phyloP scores from a whole-genome alignment of 2,888 invertebrate genomes.

The Anticlea derivata region DNA sequence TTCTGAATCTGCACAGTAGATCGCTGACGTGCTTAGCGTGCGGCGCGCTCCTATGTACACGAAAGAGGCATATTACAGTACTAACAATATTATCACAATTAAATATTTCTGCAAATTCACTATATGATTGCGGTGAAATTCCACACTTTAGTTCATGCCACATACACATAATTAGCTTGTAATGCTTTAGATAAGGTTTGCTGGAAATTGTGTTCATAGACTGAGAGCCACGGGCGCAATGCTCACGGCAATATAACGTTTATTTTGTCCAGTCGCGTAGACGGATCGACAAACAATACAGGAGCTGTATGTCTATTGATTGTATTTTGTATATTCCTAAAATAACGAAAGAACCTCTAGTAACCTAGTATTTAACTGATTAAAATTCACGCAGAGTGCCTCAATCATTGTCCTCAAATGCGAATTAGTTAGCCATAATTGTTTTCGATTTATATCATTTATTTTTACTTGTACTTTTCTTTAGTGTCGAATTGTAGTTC shows the following conservation, averaged over 20 bases:
- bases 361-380: conserved; percentile 65
- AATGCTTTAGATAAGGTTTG: conserved; percentile 82
- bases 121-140: conserved; percentile 65
- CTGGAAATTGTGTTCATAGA: conserved; percentile 83
- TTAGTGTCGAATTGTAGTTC: conserved; percentile 75
- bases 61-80: not conserved
- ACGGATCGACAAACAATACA: conserved; percentile 28
- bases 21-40: not conserved
- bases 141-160: conserved; percentile 77
- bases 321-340: conserved; percentile 71
- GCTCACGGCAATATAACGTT: conserved; percentile 30
- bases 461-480: conserved; percentile 66
- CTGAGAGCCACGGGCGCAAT: conserved; percentile 56
- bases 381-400: conserved; percentile 81
- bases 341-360: conserved; percentile 58
- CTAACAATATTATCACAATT: conserved; percentile 3
- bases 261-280: conserved; percentile 40
- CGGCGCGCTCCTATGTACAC: not conserved
- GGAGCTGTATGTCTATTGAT: conserved; percentile 40
- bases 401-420: conserved; percentile 74
- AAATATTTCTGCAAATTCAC: conserved; percentile 31
- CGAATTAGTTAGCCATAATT: conserved; percentile 78
- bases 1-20: not conserved
- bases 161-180: conserved; percentile 81
- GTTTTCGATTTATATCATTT: conserved; percentile 64